These are phyloP conservation scores for Antennarius maculatus DNA, from an alignment of 2,797 vertebrate species.

Conservation along the genomic window DNA sequence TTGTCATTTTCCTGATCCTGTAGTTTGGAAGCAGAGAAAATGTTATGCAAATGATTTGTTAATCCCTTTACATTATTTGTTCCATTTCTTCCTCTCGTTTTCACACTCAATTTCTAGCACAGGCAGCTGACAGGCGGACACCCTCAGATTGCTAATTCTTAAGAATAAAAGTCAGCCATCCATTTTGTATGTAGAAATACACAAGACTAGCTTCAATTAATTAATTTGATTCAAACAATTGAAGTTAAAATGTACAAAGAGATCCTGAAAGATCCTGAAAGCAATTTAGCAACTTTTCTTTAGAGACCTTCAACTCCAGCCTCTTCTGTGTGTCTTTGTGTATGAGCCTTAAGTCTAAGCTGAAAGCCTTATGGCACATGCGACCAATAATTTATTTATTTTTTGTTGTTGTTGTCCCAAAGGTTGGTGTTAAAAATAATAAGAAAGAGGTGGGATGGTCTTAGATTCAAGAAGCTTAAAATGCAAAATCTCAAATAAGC, in stretches of 20 bases:
- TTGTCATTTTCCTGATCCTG: slow-evolving; percentile 79
- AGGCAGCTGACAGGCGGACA: slow-evolving; percentile 74
- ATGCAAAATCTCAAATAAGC: slow-evolving; percentile 86
- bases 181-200: slow-evolving; percentile 41
- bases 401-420: slow-evolving; percentile 77
- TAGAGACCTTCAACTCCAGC: slow-evolving; percentile 53
- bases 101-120: slow-evolving; percentile 75
- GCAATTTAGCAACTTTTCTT: slow-evolving; percentile 32
- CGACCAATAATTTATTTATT: slow-evolving; percentile 73
- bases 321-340: slow-evolving; percentile 29
- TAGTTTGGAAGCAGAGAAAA: slow-evolving; percentile 81
- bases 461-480: slow-evolving; percentile 89
- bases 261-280: slow-evolving; percentile 17
- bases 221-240: slow-evolving; percentile 51
- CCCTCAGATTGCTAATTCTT: slow-evolving; percentile 70
- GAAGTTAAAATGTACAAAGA: slow-evolving; percentile 38
- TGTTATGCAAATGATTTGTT: slow-evolving; percentile 84
- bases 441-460: slow-evolving; percentile 86
- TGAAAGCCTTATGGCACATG: slow-evolving; percentile 69
- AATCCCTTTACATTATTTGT: slow-evolving; percentile 86
- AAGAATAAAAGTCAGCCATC: slow-evolving; percentile 45
- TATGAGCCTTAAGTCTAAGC: slow-evolving; percentile 69
- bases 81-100: slow-evolving; percentile 79
- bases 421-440: slow-evolving; percentile 86
- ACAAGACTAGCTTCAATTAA: slow-evolving; percentile 49